A percentile compares a stretch with the other conserved stretches of the same genome.
Evolutionary conservation across 2,888 invertebrate species (phyloP).

Genomic region (Drosophila melanocephala): DNA sequence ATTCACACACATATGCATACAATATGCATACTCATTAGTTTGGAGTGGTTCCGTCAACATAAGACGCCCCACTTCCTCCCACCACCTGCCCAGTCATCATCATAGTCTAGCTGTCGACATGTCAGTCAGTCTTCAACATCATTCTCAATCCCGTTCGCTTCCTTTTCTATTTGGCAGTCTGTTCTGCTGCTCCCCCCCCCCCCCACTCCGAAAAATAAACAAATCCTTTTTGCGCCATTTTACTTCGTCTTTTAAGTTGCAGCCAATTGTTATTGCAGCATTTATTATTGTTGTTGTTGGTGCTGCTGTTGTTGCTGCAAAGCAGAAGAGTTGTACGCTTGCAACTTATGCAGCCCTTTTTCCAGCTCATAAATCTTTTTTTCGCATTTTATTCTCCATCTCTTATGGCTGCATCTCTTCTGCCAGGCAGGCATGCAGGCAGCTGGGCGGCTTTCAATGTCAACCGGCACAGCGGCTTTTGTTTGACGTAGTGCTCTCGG

Average conservation of each 20-base stretch:
- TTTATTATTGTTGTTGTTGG: conserved; percentile 17
- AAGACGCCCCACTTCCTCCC: conserved; percentile 30
- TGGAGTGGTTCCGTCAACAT: conserved; percentile 82
- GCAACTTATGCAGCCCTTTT: conserved; percentile 59
- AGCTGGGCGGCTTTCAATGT: conserved; percentile 65
- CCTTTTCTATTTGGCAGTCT: conserved; percentile 50
- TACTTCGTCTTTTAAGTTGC: conserved; percentile 68
- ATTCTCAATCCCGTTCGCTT: conserved; percentile 22
- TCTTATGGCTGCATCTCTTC: conserved; percentile 9
- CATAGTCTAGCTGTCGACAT: conserved; percentile 39
- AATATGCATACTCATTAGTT: conserved; percentile 83
- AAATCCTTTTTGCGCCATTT: conserved; percentile 55
- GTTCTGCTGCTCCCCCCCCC: conserved; percentile 11
- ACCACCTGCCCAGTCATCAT: conserved; percentile 5
- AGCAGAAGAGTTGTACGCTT: conserved; percentile 26
- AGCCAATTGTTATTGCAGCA: conserved; percentile 78
- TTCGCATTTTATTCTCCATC: conserved; percentile 20
- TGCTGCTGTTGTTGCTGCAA: not conserved
- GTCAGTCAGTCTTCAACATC: conserved; percentile 53
- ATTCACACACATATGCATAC: conserved; percentile 68
- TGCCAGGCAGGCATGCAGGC: not conserved
- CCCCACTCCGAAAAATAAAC: conserved; percentile 53
- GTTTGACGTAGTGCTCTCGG: conserved; percentile 73
- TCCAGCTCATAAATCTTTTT: conserved; percentile 80
- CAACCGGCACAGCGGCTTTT: conserved; percentile 75